Evolutionary conservation across 2,113 vertebrate species (phyloP).

Genomic region (Planiliza haematocheilus): DNA sequence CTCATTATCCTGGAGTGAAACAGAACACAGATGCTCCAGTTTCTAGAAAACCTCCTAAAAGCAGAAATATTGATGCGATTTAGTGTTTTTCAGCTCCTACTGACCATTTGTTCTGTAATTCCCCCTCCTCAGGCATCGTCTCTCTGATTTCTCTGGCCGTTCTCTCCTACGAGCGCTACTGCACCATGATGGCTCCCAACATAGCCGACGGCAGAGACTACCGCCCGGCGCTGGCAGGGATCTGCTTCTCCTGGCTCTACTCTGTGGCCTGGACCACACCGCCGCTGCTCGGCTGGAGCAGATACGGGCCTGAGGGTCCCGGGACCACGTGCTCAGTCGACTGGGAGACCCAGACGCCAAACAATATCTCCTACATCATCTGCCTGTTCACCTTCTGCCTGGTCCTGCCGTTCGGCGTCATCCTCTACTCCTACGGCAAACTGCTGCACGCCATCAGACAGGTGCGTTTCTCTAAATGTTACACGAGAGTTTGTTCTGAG

Average conservation of each 20-base stretch:
- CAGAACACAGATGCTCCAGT: background rate
- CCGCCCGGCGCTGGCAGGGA: conserved; percentile 79
- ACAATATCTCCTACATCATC: conserved; percentile 85
- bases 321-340: conserved; percentile 83
- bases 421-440: conserved; percentile 85
- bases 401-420: conserved; percentile 83
- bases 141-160: conserved; percentile 86
- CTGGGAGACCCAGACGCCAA: conserved; percentile 82
- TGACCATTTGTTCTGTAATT: background rate
- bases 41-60: background rate
- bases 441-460: conserved; percentile 83
- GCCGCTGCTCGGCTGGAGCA: conserved; percentile 86
- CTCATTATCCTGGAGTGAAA: background rate
- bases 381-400: conserved; percentile 88
- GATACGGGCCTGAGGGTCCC: conserved; percentile 83
- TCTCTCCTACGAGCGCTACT: conserved; percentile 87
- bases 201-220: conserved; percentile 82
- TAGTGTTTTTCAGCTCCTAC: too few relatives aligned
- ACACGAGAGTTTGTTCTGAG: background rate
- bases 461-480: conserved; percentile 69
- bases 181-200: conserved; percentile 79
- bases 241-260: conserved; percentile 86
- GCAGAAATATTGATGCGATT: background rate
- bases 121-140: conserved; percentile 78
- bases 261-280: conserved; percentile 84